Conservation (phyloP, 2,113 vertebrate genomes). For the Balaeniceps rex region DNA sequence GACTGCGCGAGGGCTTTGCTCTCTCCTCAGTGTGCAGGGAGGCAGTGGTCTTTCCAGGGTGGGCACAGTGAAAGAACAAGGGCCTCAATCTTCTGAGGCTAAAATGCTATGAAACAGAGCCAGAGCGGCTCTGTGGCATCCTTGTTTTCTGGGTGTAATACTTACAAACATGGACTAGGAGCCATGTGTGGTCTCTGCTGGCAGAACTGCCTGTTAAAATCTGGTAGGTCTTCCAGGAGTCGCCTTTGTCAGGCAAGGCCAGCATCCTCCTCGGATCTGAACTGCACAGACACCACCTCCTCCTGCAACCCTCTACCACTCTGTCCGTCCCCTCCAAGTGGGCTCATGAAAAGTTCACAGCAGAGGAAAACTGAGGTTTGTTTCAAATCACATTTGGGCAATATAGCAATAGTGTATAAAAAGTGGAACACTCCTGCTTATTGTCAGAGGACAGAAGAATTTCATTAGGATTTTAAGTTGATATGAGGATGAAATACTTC, state of each 20-base stretch:
- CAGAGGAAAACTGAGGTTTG: background rate
- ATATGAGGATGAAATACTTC: background rate
- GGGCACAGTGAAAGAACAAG: background rate
- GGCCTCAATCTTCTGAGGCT: background rate
- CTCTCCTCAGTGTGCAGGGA: background rate
- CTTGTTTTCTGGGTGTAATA: background rate
- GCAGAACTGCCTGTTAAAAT: background rate
- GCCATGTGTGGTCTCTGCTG: background rate
- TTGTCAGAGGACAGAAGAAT: background rate
- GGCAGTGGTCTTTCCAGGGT: background rate
- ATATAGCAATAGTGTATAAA: too few species aligned
- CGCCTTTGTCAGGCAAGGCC: background rate
- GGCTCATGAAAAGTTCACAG: background rate
- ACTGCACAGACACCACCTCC: background rate
- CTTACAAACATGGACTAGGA: background rate
- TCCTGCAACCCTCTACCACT: background rate
- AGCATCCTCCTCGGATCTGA: background rate
- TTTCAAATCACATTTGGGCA: background rate
- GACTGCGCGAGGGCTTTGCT: background rate
- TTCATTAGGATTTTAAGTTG: background rate
- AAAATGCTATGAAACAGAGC: background rate
- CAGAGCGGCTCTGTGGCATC: background rate
- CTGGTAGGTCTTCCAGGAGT: background rate
- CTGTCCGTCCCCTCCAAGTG: background rate
- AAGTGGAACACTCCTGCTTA: background rate